A percentile compares a stretch with the other conserved stretches of the same genome.
These are phyloP conservation scores for Dicerorhinus sumatrensis DNA, from an alignment of 2,113 vertebrate species.

Conservation along the genomic window DNA sequence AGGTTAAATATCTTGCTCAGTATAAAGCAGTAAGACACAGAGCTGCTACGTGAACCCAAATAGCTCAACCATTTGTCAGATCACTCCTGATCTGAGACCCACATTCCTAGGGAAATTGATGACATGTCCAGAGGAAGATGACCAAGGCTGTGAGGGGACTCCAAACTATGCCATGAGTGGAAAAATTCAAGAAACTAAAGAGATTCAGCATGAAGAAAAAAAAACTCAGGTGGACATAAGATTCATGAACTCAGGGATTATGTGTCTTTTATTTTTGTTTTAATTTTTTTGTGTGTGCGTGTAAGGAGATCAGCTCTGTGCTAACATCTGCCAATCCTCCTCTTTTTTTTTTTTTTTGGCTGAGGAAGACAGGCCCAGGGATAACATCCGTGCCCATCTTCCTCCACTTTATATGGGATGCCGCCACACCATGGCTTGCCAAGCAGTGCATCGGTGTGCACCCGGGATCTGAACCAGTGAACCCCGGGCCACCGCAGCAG, in stretches of 20 bases:
- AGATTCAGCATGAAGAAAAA: neutral
- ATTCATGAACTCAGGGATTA: neutral
- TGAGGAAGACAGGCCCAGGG: no score
- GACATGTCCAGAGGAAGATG: neutral
- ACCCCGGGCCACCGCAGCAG: no score
- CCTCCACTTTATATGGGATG: no score
- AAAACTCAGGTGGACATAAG: neutral
- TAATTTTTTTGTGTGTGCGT: no score
- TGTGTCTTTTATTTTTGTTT: neutral
- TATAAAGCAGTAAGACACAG: neutral
- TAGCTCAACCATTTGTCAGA: neutral
- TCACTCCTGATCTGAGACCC: neutral
- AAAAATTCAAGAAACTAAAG: conserved; percentile 50
- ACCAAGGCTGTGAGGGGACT: neutral
- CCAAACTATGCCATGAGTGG: neutral
- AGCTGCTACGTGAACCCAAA: neutral
- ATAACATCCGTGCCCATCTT: no score
- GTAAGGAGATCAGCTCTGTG: no score
- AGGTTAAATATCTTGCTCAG: neutral
- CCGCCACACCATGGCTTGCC: no score
- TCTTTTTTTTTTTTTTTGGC: no score
- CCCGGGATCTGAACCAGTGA: no score
- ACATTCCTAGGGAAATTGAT: neutral
- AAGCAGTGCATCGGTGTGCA: no score
- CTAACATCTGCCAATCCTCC: no score